Conservation (phyloP, 1,140 invertebrate genomes). For the Rhynchophorus ferrugineus region DNA sequence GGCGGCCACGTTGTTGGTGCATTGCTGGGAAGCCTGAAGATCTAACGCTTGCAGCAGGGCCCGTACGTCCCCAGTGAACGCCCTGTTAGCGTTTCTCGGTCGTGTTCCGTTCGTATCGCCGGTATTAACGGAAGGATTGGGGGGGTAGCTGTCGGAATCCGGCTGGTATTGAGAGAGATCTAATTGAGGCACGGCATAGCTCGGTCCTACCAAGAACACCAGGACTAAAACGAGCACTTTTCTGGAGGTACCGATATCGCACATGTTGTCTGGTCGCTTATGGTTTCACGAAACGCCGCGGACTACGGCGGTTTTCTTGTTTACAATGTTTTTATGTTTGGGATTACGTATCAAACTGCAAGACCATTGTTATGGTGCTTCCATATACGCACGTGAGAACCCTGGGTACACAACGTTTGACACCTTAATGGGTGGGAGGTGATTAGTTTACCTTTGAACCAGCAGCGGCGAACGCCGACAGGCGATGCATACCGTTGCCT, state of each 20-base stretch:
- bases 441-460: constrained; percentile 1
- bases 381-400: constrained; percentile 22
- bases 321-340: constrained; percentile 8
- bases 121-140: constrained; percentile 14
- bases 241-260: constrained; percentile 27
- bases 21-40: constrained; percentile 64
- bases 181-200: constrained; percentile 8
- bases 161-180: constrained; percentile 20
- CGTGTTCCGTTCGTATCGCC: not conserved
- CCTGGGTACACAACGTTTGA: constrained; percentile 3
- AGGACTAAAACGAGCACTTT: constrained; percentile 19
- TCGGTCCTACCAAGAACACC: not conserved
- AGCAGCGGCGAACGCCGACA: too few species aligned
- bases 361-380: constrained; percentile 14
- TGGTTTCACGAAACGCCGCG: not conserved
- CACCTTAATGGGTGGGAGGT: constrained; percentile 1
- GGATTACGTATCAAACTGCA: constrained; percentile 12
- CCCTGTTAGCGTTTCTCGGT: constrained; percentile 10
- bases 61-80: constrained; percentile 22
- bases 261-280: constrained; percentile 19
- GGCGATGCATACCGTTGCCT: too few species aligned
- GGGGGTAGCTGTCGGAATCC: constrained; percentile 18
- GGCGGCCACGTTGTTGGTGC: constrained; percentile 71
- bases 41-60: constrained; percentile 45
- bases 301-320: not conserved